Base-by-base conservation (phyloP, 1,140 invertebrate genomes). In the Bradysia coprophila region DNA sequence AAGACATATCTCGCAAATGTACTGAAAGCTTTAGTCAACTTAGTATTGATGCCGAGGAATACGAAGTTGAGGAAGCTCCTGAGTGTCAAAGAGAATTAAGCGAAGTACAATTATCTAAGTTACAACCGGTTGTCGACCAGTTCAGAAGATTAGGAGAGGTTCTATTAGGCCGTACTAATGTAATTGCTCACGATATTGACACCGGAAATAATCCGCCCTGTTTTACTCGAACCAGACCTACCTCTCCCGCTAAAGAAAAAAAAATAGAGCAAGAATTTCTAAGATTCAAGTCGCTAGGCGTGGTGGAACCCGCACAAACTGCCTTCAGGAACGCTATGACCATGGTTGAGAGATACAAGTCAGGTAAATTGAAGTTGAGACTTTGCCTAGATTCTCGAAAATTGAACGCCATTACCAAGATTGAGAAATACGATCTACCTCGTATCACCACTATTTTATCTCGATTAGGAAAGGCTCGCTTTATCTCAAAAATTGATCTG, bases 401-500 rank as follows among this genome's bases (percentile, higher is more conserved):
- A 23, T 36, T 47, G 9, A 49, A 47, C 24, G 38, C 41, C 18
- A 8, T n/a, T 6, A 48, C 45, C 0, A 28, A 43, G 5, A 49
- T 45, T 16, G 46, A 49, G 23, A 45, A 45, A 8, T 50, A 48
- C 13, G 6, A 6, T 6, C 24, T 28, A 8, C 24, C 48, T 9
- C 38, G 48, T 31, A 40, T 51, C 13, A 48, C 48, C 9, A 18
- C 45, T 8, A 49, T 38, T 3, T 38, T 38, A 18, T 16, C 43
- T 28, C 21, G 45, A 4, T 6, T 51, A 0, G 38, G 41, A 4
- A 39, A 51, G 11, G 56, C 50, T 18, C 21, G 33, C 8, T 48
- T 41, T 28, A 48, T 51, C 5, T 46, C 51, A 34, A 50, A 53
- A 2, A 24, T 61, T 5, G 53, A 57, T 43, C 44, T 62, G 15